A percentile compares a stretch with the other conserved stretches of the same genome.
Evolutionary conservation across 2,797 vertebrate species (phyloP).

Genomic region (Lates japonicus): DNA sequence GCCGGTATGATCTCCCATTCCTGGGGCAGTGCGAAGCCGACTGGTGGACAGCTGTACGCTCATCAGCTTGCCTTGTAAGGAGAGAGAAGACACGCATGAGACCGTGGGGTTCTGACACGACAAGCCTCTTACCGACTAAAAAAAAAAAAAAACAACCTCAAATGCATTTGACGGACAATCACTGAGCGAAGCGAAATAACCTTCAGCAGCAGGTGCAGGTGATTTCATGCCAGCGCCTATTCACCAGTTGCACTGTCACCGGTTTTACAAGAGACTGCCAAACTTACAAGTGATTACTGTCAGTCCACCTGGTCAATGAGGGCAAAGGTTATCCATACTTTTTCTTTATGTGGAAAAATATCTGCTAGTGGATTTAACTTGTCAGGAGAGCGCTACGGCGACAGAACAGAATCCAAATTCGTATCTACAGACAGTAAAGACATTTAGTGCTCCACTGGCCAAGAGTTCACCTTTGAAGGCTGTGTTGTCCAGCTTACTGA

Average conservation of each 20-base stretch:
- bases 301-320: constrained; percentile 44
- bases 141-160: constrained; percentile 54
- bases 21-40: constrained; percentile 93
- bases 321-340: neutral
- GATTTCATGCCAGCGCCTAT: constrained; percentile 20
- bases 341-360: constrained; percentile 14
- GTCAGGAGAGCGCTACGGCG: constrained; percentile 29
- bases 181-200: constrained; percentile 46
- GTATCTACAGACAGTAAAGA: constrained; percentile 57
- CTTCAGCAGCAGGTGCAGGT: constrained; percentile 22
- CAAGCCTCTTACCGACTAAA: constrained; percentile 68
- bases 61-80: constrained; percentile 94
- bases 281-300: constrained; percentile 29
- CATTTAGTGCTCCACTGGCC: constrained; percentile 52
- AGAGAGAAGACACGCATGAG: constrained; percentile 87
- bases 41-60: constrained; percentile 96
- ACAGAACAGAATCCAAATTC: constrained; percentile 45
- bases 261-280: constrained; percentile 18
- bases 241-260: constrained; percentile 36
- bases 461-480: constrained; percentile 93
- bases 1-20: constrained; percentile 94
- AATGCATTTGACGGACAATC: constrained; percentile 50
- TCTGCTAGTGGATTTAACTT: constrained; percentile 35
- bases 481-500: constrained; percentile 92
- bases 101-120: constrained; percentile 66